Conservation (phyloP, 2,888 invertebrate genomes). For the Ophion ellenae region DNA sequence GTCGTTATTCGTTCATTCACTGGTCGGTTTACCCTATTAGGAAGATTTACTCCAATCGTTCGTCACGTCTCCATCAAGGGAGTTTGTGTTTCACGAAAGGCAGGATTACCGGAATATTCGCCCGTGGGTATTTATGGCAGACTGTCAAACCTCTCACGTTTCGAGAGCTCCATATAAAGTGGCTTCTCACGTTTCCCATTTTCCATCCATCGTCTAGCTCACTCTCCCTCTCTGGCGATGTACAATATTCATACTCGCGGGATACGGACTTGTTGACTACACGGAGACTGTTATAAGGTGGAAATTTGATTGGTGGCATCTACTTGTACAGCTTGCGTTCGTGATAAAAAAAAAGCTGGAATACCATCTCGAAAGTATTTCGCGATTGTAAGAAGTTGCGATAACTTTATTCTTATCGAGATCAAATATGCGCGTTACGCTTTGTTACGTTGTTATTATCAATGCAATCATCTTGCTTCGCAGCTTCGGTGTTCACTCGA, state of each 20-base stretch:
- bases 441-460: slow-evolving; percentile 8
- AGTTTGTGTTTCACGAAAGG: slow-evolving; percentile 7
- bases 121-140: slow-evolving; percentile 17
- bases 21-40: background rate
- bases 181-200: slow-evolving; percentile 30
- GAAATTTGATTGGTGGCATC: background rate
- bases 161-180: slow-evolving; percentile 33
- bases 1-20: too few species aligned
- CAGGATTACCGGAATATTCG: background rate
- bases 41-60: background rate
- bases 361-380: background rate
- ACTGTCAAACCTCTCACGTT: slow-evolving; percentile 32
- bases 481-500: background rate
- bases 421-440: background rate
- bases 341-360: background rate
- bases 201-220: background rate
- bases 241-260: slow-evolving; percentile 12
- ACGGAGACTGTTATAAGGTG: background rate
- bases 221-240: background rate
- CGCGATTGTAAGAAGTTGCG: background rate
- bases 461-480: background rate
- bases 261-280: slow-evolving; percentile 9
- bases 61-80: background rate
- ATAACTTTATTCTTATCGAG: background rate
- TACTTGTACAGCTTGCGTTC: background rate